These are phyloP conservation scores for Eulithis testata DNA, from an alignment of 2,888 invertebrate genomes.

Conservation along the genomic window DNA sequence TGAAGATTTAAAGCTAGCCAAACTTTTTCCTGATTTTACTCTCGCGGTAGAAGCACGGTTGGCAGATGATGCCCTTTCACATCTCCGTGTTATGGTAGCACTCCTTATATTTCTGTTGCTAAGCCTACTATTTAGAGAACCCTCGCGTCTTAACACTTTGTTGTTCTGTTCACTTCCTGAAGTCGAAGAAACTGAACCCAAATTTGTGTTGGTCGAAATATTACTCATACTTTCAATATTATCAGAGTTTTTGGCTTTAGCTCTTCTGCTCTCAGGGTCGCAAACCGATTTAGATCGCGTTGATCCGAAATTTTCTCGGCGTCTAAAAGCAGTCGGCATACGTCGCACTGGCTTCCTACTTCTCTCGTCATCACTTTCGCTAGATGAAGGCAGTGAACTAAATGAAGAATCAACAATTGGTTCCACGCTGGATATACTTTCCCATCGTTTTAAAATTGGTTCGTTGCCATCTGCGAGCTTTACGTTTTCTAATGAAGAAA, in stretches of 20 bases:
- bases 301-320: slow-evolving; percentile 72
- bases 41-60: slow-evolving; percentile 87
- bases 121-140: slow-evolving; percentile 67
- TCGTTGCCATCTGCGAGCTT: slow-evolving; percentile 71
- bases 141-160: slow-evolving; percentile 70
- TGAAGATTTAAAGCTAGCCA: slow-evolving; percentile 74
- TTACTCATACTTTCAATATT: slow-evolving; percentile 76
- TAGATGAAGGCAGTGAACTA: slow-evolving; percentile 83
- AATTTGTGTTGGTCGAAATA: slow-evolving; percentile 72
- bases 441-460: slow-evolving; percentile 80
- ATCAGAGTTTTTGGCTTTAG: slow-evolving; percentile 66
- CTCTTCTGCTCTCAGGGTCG: slow-evolving; percentile 74
- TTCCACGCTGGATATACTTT: slow-evolving; percentile 88
- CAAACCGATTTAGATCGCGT: slow-evolving; percentile 80
- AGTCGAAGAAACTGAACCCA: slow-evolving; percentile 76
- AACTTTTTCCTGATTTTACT: slow-evolving; percentile 82
- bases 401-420: slow-evolving; percentile 88
- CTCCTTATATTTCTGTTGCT: slow-evolving; percentile 78
- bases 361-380: slow-evolving; percentile 77
- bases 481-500: slow-evolving; percentile 86
- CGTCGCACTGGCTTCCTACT: slow-evolving; percentile 70
- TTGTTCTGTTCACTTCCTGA: slow-evolving; percentile 77
- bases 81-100: slow-evolving; percentile 75
- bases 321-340: slow-evolving; percentile 69
- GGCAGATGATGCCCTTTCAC: slow-evolving; percentile 77